Evolutionary conservation across 2,888 invertebrate species (phyloP), one percentile per base, ranked within the genome.

Genomic region (Hololepta plana): DNA sequence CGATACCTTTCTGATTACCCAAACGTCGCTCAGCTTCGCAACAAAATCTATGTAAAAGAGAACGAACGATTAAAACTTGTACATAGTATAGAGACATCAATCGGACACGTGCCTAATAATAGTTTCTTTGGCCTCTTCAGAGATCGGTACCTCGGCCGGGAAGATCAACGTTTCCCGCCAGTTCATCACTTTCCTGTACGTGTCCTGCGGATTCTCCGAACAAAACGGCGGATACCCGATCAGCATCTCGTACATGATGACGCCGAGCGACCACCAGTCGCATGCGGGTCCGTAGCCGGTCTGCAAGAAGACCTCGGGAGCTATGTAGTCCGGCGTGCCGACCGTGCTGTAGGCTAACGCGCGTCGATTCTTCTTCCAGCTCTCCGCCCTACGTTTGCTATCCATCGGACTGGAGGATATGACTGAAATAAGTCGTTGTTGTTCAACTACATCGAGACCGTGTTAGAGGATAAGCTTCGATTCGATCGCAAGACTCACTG

Each of bases 211-310:
- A 41, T 87, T 95, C 58, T 98, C 96, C 30, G 96, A 96, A 57
- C 98, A 98, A 60, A 99, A 98, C 28, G 98, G 98, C 35, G 98
- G 98, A 57, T 96, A 99, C 12, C 98, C 96, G 59, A 98, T 98
- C 40, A 99, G 65, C 98, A 99, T 99, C 62, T 99, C 98, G 59
- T 96, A 98, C 98, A 99, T 98, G 44, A 98, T 98, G 30, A 99
- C 98, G 13, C 98, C 98, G 30, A 99, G 65, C 34, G 93, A 95
- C 98, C 98, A 98, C 90, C 95, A 99, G 59, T 99, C 98, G 45
- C 96, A 98, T 31, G 91, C 82, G 25, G 90, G 81, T 3, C 90
- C 91, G 57, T 99, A 99, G 21, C 98, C 98, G 17, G 91, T 93
- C 60, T 95, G 95, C 41, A 87, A 64, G 59, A 87, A 98, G 42